Conservation (phyloP, 2,888 invertebrate species). For the Anthophora plumipes region DNA sequence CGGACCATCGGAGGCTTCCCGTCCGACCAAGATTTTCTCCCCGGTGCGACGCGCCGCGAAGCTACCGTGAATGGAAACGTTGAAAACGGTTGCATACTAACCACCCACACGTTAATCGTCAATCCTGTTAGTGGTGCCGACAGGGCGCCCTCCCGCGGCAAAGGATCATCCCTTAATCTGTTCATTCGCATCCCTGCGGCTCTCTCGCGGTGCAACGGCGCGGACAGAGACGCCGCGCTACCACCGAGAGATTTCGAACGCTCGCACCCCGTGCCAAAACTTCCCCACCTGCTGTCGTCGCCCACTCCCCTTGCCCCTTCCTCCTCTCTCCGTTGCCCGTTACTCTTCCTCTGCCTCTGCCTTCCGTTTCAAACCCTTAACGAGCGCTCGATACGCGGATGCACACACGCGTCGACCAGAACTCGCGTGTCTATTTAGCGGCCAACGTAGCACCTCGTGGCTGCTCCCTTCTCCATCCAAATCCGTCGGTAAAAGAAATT, state of each 20-base stretch:
- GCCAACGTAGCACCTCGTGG: no score
- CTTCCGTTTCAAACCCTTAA: not conserved
- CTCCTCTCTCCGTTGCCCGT: not conserved
- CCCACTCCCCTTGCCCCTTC: constrained; percentile 1
- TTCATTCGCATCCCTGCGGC: constrained; percentile 83
- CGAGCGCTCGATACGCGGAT: not conserved
- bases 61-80: constrained; percentile 51
- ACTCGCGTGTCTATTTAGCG: no score
- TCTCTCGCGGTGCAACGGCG: constrained; percentile 61
- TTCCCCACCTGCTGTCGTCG: constrained; percentile 37
- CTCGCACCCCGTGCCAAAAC: constrained; percentile 75
- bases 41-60: no score
- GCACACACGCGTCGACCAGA: no score
- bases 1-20: constrained; percentile 65
- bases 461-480: no score
- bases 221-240: constrained; percentile 55
- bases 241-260: constrained; percentile 78
- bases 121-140: constrained; percentile 79
- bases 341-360: not conserved
- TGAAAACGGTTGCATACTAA: constrained; percentile 74
- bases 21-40: constrained; percentile 57
- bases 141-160: constrained; percentile 78
- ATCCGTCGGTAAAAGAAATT: no score
- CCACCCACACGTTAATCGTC: constrained; percentile 75
- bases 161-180: constrained; percentile 84